These are phyloP conservation scores for Polypedilum vanderplanki DNA, from an alignment of 1,140 invertebrate species.

Conservation along the genomic window DNA sequence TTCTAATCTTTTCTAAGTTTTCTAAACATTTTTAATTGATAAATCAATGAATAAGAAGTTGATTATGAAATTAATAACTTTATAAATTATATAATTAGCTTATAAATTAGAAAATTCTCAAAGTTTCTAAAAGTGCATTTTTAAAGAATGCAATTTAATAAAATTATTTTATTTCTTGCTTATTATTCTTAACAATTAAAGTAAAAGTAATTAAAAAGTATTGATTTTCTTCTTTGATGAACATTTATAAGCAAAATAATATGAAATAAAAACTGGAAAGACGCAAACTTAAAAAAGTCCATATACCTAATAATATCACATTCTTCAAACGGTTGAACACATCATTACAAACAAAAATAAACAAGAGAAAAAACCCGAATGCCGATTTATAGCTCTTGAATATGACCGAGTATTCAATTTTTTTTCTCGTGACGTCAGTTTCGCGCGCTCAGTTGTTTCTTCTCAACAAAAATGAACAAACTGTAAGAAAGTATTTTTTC, in stretches of 20 bases:
- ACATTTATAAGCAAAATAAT: not conserved
- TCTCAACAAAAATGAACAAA: not conserved
- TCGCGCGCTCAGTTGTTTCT: not conserved
- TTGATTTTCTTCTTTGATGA: not conserved
- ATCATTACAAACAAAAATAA: slow-evolving; percentile 20
- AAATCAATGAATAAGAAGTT: too few relatives aligned
- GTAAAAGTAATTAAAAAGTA: not conserved
- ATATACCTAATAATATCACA: slow-evolving; percentile 15
- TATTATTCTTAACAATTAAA: too few relatives aligned
- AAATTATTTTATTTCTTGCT: too few relatives aligned
- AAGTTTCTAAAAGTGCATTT: too few relatives aligned
- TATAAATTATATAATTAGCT: too few relatives aligned
- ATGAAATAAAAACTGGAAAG: too few relatives aligned
- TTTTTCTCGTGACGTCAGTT: not conserved
- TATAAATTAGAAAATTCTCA: too few relatives aligned
- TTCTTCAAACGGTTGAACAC: not conserved
- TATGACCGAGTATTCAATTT: not conserved
- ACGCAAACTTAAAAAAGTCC: not conserved
- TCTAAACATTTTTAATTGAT: too few relatives aligned
- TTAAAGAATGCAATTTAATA: too few relatives aligned
- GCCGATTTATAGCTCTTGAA: not conserved
- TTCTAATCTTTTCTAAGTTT: too few relatives aligned
- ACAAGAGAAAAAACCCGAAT: not conserved
- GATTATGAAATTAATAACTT: too few relatives aligned
- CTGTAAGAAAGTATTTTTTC: not conserved